Base-by-base conservation (phyloP, 2,888 invertebrate genomes). In the Diplazon laetatorius region DNA sequence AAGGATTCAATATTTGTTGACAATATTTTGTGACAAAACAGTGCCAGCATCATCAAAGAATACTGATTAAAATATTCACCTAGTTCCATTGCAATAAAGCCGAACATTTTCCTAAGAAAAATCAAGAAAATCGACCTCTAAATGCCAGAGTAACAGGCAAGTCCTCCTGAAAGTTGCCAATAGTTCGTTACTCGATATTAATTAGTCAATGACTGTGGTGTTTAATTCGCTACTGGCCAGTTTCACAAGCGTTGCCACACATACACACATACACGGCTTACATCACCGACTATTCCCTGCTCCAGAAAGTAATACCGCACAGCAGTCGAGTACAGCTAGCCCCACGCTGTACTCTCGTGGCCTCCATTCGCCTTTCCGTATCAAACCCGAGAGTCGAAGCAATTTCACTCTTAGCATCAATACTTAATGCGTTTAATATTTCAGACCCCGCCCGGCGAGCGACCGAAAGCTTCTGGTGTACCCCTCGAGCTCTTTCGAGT, bases 371-470 rank as follows among this genome's bases (percentile, higher is more conserved):
- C 65, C 35, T 37, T 37, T 55, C 55, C 30, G 16, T 10, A 46
- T 30, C 68, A 44, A 16, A 20, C 48, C 12, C 16, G 20, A 55
- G 72, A 60, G 65, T 63, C 72, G 69, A 77, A 80, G 76, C 73
- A 73, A 80, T 82, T 82, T 63, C 50, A 63, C 65, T 76, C 76
- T 71, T 59, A 69, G 73, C 68, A 71, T 82, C 60, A 78, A 82
- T 82, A 82, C 73, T 82, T 80, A 72, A 82, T 82, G 70, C 25
- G 16, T 25, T 82, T 76, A 82, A 82, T 80, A 80, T 80, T 80
- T 74, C 55, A 80, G 50, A 62, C 59, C 65, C 37, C 50, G 25
- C 39, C 60, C 59, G 65, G 42, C 48, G 37, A 66, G 6, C 30
- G n/a, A n/a, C 39, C 57, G 9, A 71, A 65, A 71, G 60, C 48